Percentiles rank a stretch among this genome's conserved stretches.
Evolutionary conservation across 1,140 invertebrate genomes (phyloP).

Genomic region (Prorops nasuta): DNA sequence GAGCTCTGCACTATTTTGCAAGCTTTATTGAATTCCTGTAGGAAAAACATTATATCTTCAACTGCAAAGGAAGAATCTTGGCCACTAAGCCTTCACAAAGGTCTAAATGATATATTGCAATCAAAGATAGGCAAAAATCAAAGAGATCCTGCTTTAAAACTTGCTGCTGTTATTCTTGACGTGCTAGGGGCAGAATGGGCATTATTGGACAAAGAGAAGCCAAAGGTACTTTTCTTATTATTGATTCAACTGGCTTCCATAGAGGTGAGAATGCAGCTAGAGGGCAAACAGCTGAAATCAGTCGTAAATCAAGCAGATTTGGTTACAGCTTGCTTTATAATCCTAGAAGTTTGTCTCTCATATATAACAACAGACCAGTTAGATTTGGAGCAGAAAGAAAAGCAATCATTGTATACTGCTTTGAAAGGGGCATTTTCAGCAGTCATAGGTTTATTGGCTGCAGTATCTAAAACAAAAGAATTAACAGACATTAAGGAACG

Average conservation of each 20-base stretch:
- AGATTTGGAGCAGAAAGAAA: conserved; percentile 85
- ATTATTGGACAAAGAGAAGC: conserved; percentile 73
- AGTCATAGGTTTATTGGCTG: conserved; percentile 71
- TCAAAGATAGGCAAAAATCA: conserved; percentile 86
- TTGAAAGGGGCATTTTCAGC: conserved; percentile 86
- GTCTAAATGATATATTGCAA: conserved; percentile 75
- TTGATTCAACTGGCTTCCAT: conserved; percentile 84
- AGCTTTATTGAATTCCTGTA: conserved; percentile 72
- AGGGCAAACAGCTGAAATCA: conserved; percentile 79
- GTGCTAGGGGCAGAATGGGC: conserved; percentile 83
- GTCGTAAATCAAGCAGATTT: conserved; percentile 74
- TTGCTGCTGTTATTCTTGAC: conserved; percentile 78
- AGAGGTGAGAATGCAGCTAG: conserved; percentile 89
- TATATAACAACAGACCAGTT: conserved; percentile 79
- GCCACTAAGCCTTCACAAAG: conserved; percentile 76
- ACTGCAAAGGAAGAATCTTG: conserved; percentile 70
- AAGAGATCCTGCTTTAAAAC: conserved; percentile 80
- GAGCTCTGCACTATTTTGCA: conserved; percentile 76
- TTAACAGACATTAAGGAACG: conserved; percentile 65
- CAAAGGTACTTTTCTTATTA: conserved; percentile 79
- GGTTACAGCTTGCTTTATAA: conserved; percentile 78
- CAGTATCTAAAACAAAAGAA: conserved; percentile 72
- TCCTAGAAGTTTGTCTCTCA: conserved; percentile 78
- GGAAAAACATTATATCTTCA: conserved; percentile 62
- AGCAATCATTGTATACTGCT: conserved; percentile 85